phyloP scores from a whole-genome alignment of 2,888 invertebrate species.

The Drosophila leonis region DNA sequence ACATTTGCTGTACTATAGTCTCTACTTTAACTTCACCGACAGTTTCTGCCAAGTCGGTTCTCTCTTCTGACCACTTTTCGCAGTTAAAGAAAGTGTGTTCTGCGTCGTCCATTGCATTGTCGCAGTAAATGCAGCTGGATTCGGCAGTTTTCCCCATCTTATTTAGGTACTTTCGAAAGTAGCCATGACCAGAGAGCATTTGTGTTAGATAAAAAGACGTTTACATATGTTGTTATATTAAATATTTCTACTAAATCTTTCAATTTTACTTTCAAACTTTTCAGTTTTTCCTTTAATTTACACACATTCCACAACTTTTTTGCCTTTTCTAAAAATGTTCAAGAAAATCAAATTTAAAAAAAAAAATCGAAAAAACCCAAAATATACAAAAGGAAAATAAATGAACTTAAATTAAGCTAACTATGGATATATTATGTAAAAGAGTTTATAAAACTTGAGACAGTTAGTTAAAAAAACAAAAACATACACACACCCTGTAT shows the following conservation, averaged over 20 bases:
- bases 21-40: no score
- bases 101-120: no score
- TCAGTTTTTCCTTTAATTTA: neutral
- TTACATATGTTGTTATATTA: no score
- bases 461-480: constrained; percentile 39
- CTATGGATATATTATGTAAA: constrained; percentile 41
- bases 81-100: no score
- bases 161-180: no score
- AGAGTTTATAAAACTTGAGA: constrained; percentile 73
- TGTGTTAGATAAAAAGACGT: no score
- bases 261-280: neutral
- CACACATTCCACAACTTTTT: neutral
- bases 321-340: constrained; percentile 11
- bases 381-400: constrained; percentile 12
- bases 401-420: constrained; percentile 34
- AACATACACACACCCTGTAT: constrained; percentile 53
- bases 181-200: no score
- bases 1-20: no score
- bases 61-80: no score
- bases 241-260: neutral
- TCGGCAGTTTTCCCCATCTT: no score
- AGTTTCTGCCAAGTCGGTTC: no score
- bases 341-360: constrained; percentile 42
- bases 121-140: no score
- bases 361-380: constrained; percentile 5